phyloP scores from a whole-genome alignment of 2,888 invertebrate genomes.

The Polydesmus complanatus region DNA sequence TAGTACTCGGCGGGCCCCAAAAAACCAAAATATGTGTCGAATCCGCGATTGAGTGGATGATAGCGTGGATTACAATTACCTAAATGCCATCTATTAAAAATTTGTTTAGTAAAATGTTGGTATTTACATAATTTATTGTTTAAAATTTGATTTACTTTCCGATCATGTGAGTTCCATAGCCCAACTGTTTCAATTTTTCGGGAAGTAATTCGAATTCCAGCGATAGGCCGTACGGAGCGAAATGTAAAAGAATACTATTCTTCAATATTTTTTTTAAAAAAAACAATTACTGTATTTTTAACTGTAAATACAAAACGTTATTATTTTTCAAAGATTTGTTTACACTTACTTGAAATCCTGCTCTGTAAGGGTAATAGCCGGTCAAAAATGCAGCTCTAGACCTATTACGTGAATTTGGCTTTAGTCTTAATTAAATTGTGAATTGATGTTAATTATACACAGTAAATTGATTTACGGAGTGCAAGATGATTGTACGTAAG shows the following conservation, averaged over 20 bases:
- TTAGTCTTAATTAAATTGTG: too few relatives aligned
- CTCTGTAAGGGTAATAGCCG: slow-evolving; percentile 30
- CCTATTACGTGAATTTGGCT: too few relatives aligned
- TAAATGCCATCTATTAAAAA: slow-evolving; percentile 14
- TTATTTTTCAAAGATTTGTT: too few relatives aligned
- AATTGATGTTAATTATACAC: too few relatives aligned
- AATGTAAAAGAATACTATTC: slow-evolving; percentile 26
- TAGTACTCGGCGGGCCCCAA: slow-evolving; percentile 3
- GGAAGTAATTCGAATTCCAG: slow-evolving; percentile 27
- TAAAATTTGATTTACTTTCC: too few relatives aligned
- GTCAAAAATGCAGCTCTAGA: slow-evolving; percentile 31
- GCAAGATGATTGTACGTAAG: slow-evolving; percentile 34
- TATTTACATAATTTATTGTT: too few relatives aligned
- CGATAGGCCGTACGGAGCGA: slow-evolving; percentile 29
- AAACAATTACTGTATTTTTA: too few relatives aligned
- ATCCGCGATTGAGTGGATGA: slow-evolving; percentile 4
- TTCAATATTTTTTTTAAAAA: too few relatives aligned
- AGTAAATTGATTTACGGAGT: too few relatives aligned
- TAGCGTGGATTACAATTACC: slow-evolving; percentile 7
- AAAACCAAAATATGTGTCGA: slow-evolving; percentile 11
- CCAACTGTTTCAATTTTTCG: slow-evolving; percentile 26
- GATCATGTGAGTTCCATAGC: slow-evolving; percentile 29
- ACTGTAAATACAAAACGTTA: too few relatives aligned
- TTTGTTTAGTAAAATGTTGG: too few relatives aligned
- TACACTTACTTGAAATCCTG: slow-evolving; percentile 29